Conservation (phyloP, 2,113 vertebrate species). For the Gyps fulvus region DNA sequence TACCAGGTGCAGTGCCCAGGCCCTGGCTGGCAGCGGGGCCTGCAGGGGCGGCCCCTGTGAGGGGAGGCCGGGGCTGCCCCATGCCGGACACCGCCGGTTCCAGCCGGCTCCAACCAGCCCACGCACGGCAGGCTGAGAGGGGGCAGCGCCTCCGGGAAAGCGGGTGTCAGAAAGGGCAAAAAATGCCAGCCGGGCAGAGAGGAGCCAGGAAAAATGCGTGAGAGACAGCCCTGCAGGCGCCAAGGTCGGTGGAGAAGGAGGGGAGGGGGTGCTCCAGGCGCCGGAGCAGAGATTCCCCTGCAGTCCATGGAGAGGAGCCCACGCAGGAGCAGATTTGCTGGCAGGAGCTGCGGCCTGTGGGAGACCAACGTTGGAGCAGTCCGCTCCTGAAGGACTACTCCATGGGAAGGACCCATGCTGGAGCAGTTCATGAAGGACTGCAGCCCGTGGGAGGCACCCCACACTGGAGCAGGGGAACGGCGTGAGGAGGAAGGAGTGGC, state of each 20-base stretch:
- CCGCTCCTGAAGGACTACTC: not conserved
- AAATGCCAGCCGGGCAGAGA: no score
- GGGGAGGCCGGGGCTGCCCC: no score
- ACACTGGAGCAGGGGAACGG: not conserved
- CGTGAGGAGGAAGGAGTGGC: not conserved
- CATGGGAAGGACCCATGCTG: not conserved
- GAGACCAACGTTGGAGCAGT: no score
- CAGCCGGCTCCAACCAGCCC: no score
- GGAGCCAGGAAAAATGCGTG: no score
- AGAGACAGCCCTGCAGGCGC: no score
- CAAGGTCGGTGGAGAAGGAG: no score
- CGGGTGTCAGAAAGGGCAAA: no score
- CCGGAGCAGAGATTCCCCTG: not conserved
- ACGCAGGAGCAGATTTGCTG: not conserved
- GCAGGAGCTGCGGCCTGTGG: not conserved
- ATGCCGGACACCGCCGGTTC: no score
- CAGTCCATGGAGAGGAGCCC: not conserved
- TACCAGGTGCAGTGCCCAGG: rapidly evolving
- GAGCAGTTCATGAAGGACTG: not conserved
- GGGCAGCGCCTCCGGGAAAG: no score
- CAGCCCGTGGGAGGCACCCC: not conserved
- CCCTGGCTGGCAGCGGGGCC: not conserved
- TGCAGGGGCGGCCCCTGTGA: not conserved
- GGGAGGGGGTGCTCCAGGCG: no score
- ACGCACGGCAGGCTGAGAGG: no score